A percentile compares a stretch with the other conserved stretches of the same genome.
These are phyloP conservation scores for Nestor notabilis DNA, from an alignment of 2,113 vertebrate species.

Conservation along the genomic window DNA sequence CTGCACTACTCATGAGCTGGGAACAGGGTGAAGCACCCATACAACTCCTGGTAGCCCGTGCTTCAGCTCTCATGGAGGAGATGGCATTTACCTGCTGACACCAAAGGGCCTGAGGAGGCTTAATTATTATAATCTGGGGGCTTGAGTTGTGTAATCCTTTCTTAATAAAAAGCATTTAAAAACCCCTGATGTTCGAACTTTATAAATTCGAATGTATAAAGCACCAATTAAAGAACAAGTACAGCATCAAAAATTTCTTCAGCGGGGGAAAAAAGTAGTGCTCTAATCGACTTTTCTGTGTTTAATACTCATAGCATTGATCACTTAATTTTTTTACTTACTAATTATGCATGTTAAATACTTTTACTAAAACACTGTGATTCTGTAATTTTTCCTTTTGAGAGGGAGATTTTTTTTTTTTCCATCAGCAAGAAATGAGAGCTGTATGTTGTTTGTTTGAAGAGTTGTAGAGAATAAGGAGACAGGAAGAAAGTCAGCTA, in stretches of 20 bases:
- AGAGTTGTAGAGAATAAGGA: neutral
- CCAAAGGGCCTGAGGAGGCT: neutral
- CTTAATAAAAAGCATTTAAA: neutral
- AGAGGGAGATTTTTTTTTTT: neutral
- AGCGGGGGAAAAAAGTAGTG: neutral
- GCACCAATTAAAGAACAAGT: neutral
- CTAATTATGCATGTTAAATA: neutral
- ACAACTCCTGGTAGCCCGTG: neutral
- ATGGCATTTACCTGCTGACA: neutral
- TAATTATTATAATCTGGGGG: neutral
- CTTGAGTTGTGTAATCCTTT: neutral
- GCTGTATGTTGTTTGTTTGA: neutral
- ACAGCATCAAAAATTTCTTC: neutral
- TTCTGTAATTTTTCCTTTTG: neutral
- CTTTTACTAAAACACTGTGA: neutral
- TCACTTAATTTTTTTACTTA: neutral
- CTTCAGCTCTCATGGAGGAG: neutral
- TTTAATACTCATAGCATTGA: neutral
- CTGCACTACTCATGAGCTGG: fast-evolving
- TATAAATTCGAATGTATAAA: neutral
- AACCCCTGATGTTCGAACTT: neutral
- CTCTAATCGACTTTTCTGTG: neutral
- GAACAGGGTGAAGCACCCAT: neutral
- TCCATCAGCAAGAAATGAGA: neutral
- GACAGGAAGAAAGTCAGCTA: neutral